These are phyloP conservation scores for Pogoniulus pusillus DNA, from an alignment of 2,797 vertebrate species.

Conservation along the genomic window DNA sequence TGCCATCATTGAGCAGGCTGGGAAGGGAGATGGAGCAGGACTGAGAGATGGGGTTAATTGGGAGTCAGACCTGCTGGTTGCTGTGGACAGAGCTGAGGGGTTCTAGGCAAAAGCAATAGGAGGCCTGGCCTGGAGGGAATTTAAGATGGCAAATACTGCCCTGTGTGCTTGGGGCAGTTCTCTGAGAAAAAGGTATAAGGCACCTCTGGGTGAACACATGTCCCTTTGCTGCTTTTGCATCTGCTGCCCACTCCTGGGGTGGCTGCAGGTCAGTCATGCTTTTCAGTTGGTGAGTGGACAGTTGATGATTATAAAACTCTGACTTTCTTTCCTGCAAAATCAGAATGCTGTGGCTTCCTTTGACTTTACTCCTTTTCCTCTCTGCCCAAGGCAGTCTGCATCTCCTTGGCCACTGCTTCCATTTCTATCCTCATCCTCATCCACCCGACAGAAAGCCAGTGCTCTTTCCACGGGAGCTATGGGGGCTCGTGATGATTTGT, in stretches of 20 bases:
- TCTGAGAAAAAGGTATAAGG: not conserved
- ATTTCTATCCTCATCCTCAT: not conserved
- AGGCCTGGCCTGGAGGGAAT: not conserved
- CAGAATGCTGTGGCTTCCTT: not conserved
- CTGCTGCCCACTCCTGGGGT: not conserved
- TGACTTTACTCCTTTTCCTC: not conserved
- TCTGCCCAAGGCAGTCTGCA: not conserved
- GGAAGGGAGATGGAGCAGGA: not conserved
- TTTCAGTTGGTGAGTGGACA: accelerated
- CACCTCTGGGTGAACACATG: not conserved
- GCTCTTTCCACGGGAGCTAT: not conserved
- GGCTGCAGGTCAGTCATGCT: not conserved
- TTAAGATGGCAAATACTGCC: not conserved
- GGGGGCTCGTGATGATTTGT: not conserved
- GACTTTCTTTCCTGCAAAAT: not conserved
- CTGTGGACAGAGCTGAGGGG: not conserved
- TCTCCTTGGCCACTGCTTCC: not conserved
- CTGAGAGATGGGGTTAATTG: not conserved
- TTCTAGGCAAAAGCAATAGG: not conserved
- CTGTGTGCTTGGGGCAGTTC: not conserved
- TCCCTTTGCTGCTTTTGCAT: not conserved
- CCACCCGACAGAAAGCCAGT: not conserved
- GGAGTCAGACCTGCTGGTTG: not conserved
- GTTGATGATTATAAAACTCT: not conserved
- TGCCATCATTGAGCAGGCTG: not conserved